phyloP scores from a whole-genome alignment of 1,140 invertebrate genomes.

The Panagrolaimus sp. region DNA sequence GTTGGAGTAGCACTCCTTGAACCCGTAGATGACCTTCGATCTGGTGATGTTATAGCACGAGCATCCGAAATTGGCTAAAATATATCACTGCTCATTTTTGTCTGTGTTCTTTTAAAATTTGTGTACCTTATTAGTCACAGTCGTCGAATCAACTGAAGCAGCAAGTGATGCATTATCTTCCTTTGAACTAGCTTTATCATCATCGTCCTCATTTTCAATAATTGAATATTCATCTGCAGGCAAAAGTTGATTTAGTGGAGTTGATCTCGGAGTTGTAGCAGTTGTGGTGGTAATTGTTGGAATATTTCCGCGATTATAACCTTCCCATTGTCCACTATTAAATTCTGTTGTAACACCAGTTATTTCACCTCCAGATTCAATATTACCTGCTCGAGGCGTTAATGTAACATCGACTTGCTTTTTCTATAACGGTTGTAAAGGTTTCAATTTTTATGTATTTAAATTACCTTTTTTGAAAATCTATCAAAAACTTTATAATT shows the following conservation, averaged over 20 bases:
- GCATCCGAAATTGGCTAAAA: background rate
- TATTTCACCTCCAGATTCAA: background rate
- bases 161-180: background rate
- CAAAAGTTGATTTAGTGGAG: background rate
- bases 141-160: background rate
- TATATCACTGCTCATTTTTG: no score
- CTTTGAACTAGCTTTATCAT: background rate
- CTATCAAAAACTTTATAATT: background rate
- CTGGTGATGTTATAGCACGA: background rate
- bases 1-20: conserved; percentile 40
- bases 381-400: background rate
- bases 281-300: background rate
- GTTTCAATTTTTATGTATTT: background rate
- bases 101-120: background rate
- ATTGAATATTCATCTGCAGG: conserved; percentile 9
- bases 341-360: background rate
- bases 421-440: background rate
- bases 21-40: conserved; percentile 21
- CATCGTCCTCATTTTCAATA: conserved; percentile 12
- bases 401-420: background rate
- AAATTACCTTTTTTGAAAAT: conserved; percentile 5
- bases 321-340: background rate
- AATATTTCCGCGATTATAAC: background rate
- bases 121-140: background rate
- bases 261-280: conserved; percentile 2